Percentiles rank a stretch among this genome's conserved stretches.
Conservation (phyloP, 1,140 invertebrate genomes). For the Drosophila ercepeae region DNA sequence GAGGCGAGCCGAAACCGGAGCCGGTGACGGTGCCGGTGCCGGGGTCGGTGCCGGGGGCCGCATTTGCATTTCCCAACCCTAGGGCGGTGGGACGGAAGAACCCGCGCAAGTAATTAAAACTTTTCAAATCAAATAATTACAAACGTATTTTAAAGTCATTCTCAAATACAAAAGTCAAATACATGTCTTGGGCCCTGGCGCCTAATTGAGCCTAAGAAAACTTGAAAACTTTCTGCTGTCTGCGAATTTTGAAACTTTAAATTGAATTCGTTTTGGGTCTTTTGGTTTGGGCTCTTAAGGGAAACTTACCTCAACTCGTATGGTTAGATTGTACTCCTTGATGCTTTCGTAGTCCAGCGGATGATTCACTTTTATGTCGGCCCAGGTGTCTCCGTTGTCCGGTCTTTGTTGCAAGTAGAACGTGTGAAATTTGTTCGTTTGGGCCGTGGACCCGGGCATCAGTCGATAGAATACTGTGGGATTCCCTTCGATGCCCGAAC, state of each 20-base stretch:
- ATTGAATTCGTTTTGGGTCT: slow-evolving; percentile 23
- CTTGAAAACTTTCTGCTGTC: slow-evolving; percentile 39
- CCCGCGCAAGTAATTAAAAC: slow-evolving; percentile 78
- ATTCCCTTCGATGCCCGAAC: slow-evolving; percentile 97
- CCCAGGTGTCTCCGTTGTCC: slow-evolving; percentile 95
- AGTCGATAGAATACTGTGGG: slow-evolving; percentile 97
- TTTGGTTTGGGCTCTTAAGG: too few relatives aligned
- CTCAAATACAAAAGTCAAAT: slow-evolving; percentile 75
- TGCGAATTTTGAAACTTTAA: slow-evolving; percentile 27
- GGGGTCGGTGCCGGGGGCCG: slow-evolving; percentile 4
- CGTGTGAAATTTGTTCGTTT: slow-evolving; percentile 97
- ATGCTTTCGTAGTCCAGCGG: slow-evolving; percentile 97
- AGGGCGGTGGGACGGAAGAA: not conserved
- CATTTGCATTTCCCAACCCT: slow-evolving; percentile 34
- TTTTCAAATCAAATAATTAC: slow-evolving; percentile 81
- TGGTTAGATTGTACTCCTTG: slow-evolving; percentile 97
- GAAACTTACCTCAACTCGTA: slow-evolving; percentile 95
- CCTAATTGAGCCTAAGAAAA: slow-evolving; percentile 61
- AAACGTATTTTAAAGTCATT: slow-evolving; percentile 69
- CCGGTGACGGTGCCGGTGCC: too few relatives aligned
- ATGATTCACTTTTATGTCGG: slow-evolving; percentile 98
- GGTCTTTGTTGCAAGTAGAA: slow-evolving; percentile 97
- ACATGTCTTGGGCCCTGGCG: slow-evolving; percentile 38
- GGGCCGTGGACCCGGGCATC: slow-evolving; percentile 96
- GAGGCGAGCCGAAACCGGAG: slow-evolving; percentile 18